Evolutionary conservation across 2,888 invertebrate genomes (phyloP), one percentile per base, ranked within the genome.

Genomic region (Synanthedon andrenaeformis): DNA sequence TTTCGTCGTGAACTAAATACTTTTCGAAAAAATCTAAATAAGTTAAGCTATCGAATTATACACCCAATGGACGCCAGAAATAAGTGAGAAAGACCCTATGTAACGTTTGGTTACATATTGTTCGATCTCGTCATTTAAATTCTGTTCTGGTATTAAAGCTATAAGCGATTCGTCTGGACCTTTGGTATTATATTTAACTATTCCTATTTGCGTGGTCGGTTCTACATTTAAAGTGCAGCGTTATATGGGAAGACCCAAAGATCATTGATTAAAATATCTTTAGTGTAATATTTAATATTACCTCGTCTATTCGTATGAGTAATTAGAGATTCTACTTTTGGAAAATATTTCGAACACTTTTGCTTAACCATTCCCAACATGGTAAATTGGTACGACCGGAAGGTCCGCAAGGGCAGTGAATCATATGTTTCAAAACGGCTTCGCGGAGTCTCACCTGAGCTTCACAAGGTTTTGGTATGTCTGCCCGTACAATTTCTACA

Each of bases 361-460:
- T n/a, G n/a, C 41, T 54, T 52, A 6, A 11, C 17, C 3, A 49
- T 11, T 17, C 13, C 8, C 53, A 53, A 17, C 51, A 54, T 0
- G 52, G 52, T 14, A 54, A 51, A 41, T 56, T 14, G 10, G 49
- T 49, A 50, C 55, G 42, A 35, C 55, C 49, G n/a, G 49, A 49
- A 1, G 53, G 50, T 49, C 54, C 58, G 41, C 56, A 56, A 10
- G 56, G 56, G 4, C 58, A 56, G 54, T 58, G 58, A 48, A 55
- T 55, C 58, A 58, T 58, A 41, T 57, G 49, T 23, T 55, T 49
- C 1, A 55, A 35, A 17, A 57, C 57, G 11, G 48, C 35, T 23
- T 51, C 53, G 2, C 50, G 23, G 1, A 56, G 41, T 35, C 12
- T 17, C 51, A 12, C 49, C 14, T 13, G n/a, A 10, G 13, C 49